Percentiles rank a stretch among this genome's conserved stretches.
These are phyloP conservation scores for Chydorus sphaericus DNA, from an alignment of 2,888 invertebrate species.

Conservation along the genomic window DNA sequence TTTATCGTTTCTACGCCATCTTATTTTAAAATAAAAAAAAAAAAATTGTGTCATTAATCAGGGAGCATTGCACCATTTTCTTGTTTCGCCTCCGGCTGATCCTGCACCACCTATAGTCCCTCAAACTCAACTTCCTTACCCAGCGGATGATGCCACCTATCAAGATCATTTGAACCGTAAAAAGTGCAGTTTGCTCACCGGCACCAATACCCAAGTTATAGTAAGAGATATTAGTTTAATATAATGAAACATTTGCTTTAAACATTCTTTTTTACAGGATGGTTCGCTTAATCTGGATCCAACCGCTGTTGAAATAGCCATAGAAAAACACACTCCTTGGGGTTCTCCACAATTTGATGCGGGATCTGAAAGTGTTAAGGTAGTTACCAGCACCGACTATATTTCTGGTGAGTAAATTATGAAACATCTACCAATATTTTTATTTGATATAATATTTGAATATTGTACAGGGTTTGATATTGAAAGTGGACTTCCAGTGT, in stretches of 20 bases:
- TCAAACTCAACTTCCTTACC: background rate
- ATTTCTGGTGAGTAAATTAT: background rate
- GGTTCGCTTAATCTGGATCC: background rate
- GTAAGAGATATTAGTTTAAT: too few species aligned
- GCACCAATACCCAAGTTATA: background rate
- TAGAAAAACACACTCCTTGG: conserved; percentile 11
- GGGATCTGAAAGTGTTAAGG: background rate
- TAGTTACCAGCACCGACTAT: background rate
- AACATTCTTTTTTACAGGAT: background rate
- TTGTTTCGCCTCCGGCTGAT: conserved; percentile 21
- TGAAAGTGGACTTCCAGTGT: background rate
- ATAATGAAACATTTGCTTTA: background rate
- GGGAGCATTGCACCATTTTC: conserved; percentile 21
- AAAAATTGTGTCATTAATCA: background rate
- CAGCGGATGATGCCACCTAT: background rate
- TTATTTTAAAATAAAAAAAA: too few species aligned
- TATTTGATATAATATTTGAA: too few species aligned
- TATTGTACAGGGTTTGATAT: background rate
- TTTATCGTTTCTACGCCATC: too few species aligned
- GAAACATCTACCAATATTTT: background rate
- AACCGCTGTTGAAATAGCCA: background rate
- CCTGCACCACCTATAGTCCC: background rate
- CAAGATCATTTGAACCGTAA: background rate
- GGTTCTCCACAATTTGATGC: conserved; percentile 4
- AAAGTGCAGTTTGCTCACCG: background rate